Conservation (phyloP, 2,888 invertebrate genomes). For the Melinopterus prodromus region DNA sequence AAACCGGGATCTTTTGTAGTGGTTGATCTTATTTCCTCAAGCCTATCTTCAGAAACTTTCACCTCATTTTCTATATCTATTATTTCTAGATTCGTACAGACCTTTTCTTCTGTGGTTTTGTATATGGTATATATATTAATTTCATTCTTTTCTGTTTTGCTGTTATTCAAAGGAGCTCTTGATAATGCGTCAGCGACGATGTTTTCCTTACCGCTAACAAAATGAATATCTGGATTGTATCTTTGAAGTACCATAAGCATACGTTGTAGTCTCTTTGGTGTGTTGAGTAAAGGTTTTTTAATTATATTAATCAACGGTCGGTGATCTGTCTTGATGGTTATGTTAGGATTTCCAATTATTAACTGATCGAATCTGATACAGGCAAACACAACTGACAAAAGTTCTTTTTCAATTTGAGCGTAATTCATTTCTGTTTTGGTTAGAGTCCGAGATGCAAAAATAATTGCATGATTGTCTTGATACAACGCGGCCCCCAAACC, state of each 20-base stretch:
- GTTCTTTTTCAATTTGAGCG: constrained; percentile 36
- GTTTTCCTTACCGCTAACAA: constrained; percentile 17
- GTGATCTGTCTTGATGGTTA: constrained; percentile 22
- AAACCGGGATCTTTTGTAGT: neutral
- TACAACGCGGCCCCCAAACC: neutral
- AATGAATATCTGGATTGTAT: constrained; percentile 18
- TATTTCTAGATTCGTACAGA: neutral
- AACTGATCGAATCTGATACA: constrained; percentile 26
- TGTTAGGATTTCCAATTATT: constrained; percentile 16
- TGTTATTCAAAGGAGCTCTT: neutral
- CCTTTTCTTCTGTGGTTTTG: neutral
- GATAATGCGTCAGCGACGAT: constrained; percentile 16
- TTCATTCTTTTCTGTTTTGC: neutral
- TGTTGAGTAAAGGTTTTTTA: constrained; percentile 11
- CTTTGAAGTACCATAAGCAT: constrained; percentile 29
- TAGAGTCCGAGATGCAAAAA: constrained; percentile 42
- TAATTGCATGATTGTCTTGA: constrained; percentile 1
- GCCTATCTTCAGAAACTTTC: neutral
- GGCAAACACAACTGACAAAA: constrained; percentile 39
- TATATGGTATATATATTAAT: neutral
- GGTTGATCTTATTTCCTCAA: neutral
- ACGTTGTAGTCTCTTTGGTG: constrained; percentile 26
- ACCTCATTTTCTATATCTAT: neutral
- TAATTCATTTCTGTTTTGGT: constrained; percentile 34
- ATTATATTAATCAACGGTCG: constrained; percentile 14